Conservation (phyloP, 1,140 invertebrate species). For the Paraescarpia echinospica region DNA sequence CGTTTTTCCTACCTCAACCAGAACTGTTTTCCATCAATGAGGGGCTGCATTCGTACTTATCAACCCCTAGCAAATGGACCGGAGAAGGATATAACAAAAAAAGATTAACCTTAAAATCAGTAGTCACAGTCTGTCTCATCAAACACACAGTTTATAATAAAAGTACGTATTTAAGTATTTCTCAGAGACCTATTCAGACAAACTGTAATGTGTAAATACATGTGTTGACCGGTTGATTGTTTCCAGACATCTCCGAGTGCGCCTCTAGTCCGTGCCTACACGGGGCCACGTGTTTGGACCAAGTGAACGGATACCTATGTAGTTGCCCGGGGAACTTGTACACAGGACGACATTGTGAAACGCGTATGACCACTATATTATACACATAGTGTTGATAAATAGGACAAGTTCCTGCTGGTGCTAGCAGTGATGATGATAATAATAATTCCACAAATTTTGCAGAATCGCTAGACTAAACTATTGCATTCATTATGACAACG, state of each 20-base stretch:
- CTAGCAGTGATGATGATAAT: too few relatives aligned
- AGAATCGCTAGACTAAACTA: too few relatives aligned
- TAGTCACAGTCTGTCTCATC: not conserved
- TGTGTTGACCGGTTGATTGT: not conserved
- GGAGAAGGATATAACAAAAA: not conserved
- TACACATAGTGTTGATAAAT: not conserved
- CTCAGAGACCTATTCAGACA: not conserved
- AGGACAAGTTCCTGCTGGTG: not conserved
- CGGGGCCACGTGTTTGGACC: not conserved
- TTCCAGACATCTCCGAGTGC: not conserved
- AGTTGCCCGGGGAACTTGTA: not conserved
- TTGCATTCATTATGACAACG: too few relatives aligned
- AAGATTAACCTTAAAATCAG: not conserved
- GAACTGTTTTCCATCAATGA: too few relatives aligned
- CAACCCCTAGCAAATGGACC: too few relatives aligned
- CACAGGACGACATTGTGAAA: not conserved
- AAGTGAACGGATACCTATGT: not conserved
- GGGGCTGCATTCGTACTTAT: too few relatives aligned
- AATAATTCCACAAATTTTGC: too few relatives aligned
- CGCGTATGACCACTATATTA: not conserved
- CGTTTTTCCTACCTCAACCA: too few relatives aligned
- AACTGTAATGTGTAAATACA: not conserved
- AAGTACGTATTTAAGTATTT: too few relatives aligned
- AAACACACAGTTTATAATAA: not conserved
- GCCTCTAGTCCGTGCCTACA: not conserved